Evolutionary conservation across 2,888 invertebrate species (phyloP), one percentile per base, ranked within the genome.

Genomic region (Eurois occulta): DNA sequence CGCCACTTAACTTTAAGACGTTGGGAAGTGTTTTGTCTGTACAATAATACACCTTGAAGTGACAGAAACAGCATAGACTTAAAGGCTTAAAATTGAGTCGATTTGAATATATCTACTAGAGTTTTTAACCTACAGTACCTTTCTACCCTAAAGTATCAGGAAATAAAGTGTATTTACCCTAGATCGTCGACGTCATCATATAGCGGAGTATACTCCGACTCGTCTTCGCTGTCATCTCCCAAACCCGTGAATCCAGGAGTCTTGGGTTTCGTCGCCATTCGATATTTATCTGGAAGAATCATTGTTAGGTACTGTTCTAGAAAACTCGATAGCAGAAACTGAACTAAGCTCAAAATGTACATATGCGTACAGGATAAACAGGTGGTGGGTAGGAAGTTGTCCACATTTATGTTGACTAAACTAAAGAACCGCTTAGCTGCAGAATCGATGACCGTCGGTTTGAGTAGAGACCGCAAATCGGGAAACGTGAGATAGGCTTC

Each of bases 131-230:
- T n/a, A n/a, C n/a, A n/a, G n/a, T n/a, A n/a, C n/a, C n/a, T n/a
- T n/a, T n/a, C n/a, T n/a, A n/a, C n/a, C 35, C 52, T 16, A 60
- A 21, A 67, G 35, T 70, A 28, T n/a, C 8, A 66, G 41, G 7
- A 46, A 66, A 58, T n/a, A 65, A 46, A 73, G 58, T 46, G 75
- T 76, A 90, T 93, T 87, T 93, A 96, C 96, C 96, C 94, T 89
- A 94, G 87, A 84, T 96, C 96, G 67, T 96, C 96, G 32, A 86
- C 86, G 72, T 96, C 96, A 72, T 96, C 96, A 80, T 94, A 95
- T 2, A 95, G 90, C 5, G 94, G 95, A 28, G 93, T 93, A 86
- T 92, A 94, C 84, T 96, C 96, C 0, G 93, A 90, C 68, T 96
- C 96, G 6, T 94, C 91, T 55, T 95, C 95, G 58, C 92, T 93